Evolutionary conservation across 2,113 vertebrate genomes (phyloP), one percentile per base, ranked within the genome.

Genomic region (Gadus macrocephalus): DNA sequence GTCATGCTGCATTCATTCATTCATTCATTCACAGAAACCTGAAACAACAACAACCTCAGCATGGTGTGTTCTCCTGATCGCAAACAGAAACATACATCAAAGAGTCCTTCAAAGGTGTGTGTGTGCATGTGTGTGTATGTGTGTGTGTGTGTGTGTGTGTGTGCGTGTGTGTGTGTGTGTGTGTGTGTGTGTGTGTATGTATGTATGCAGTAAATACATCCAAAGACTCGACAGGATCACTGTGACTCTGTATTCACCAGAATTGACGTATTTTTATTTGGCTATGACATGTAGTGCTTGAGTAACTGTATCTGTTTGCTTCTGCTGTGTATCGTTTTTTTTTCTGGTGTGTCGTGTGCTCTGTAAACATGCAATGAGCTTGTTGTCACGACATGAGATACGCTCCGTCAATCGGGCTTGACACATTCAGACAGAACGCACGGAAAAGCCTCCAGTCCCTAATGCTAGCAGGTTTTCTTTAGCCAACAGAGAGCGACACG

Each of bases 101-200:
- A 76, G 56, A 71, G 85, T 82, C 69, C 74, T 73, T 79, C 65
- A 82, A 69, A 81, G 66, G 73, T 68, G 60, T 53, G 68, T 42
- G 22, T 67, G 42, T 9, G 66, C 69, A 74, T 85, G 35, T 79
- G 70, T 67, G 59, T 61, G n/a, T n/a, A n/a, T 74, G 69, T 69
- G 17, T 78, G 68, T 25, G 62, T 15, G 65, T 59, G 60, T 72
- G 69, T 73, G 62, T 49, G 35, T 63, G 76, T 20, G 73, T 68
- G 59, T 53, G 68, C 20, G 20, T 67, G 42, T 9, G 66, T 69
- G 76, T 85, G 35, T 79, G 70, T 67, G 59, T 61, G 15, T 66
- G 31, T 8, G 64, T 68, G 70, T 74, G 69, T 68, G 17, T 78
- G 68, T 25, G 62, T 15, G 66, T 59, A 60, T 72, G 69, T 73